Percentiles rank a stretch among this genome's conserved stretches.
phyloP scores from a whole-genome alignment of 2,113 vertebrate species.

The Rhynchomys soricoides region DNA sequence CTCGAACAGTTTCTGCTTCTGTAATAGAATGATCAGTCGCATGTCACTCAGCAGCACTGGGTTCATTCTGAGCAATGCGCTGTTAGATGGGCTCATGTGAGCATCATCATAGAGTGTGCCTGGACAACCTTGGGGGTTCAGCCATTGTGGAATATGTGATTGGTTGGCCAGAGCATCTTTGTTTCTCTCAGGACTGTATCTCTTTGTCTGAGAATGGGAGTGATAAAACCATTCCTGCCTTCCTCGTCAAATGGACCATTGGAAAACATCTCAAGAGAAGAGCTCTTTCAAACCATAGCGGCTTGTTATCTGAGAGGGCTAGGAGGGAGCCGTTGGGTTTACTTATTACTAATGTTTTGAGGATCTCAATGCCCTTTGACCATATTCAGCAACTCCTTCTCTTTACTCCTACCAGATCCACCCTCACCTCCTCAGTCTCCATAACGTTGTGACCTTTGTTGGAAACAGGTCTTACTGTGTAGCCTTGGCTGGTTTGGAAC shows the following conservation, averaged over 20 bases:
- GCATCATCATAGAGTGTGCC: not conserved
- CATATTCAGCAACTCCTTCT: not conserved
- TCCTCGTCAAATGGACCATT: not conserved
- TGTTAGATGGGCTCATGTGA: no score
- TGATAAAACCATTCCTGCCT: not conserved
- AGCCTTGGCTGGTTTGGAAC: not conserved
- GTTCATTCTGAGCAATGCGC: not conserved
- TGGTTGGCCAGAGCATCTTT: not conserved
- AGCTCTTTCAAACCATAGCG: not conserved
- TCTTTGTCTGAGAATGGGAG: not conserved
- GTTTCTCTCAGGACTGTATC: accelerated
- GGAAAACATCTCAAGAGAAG: not conserved
- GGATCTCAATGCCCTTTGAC: not conserved
- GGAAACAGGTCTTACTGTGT: not conserved
- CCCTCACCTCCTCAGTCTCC: not conserved
- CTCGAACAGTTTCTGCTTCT: slow-evolving; percentile 94
- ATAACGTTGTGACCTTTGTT: not conserved
- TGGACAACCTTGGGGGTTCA: not conserved
- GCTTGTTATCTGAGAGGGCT: not conserved
- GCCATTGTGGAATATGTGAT: no score
- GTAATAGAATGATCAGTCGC: not conserved
- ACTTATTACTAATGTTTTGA: not conserved
- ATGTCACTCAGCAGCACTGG: not conserved
- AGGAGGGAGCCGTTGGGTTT: not conserved
- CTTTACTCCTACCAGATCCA: no score